A percentile compares a stretch with the other conserved stretches of the same genome.
Conservation (phyloP, 2,797 vertebrate genomes). For the Todus mexicanus region DNA sequence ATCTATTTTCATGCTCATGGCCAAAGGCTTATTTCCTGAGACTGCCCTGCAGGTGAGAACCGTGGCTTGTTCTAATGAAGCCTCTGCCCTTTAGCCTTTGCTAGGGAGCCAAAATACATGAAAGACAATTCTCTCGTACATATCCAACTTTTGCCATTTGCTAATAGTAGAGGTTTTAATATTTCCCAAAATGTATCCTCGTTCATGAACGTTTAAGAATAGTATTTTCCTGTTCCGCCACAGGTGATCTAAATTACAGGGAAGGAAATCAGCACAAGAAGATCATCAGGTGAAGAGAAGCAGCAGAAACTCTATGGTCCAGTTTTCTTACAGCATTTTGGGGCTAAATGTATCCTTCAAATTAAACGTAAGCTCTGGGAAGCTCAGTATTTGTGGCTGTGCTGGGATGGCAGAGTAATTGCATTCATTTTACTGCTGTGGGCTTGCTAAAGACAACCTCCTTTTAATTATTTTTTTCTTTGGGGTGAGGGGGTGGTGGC, state of each 20-base stretch:
- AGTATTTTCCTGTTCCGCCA: background rate
- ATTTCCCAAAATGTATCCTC: background rate
- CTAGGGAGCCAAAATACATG: background rate
- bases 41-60: background rate
- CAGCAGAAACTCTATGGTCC: background rate
- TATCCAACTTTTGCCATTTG: background rate
- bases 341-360: background rate
- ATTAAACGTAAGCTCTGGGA: background rate
- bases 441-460: background rate
- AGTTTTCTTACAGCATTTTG: background rate
- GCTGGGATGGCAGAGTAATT: background rate
- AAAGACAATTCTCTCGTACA: background rate
- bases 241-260: background rate
- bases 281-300: background rate
- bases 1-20: background rate
- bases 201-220: background rate
- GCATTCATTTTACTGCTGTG: background rate
- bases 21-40: background rate
- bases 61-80: background rate
- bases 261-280: background rate
- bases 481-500: background rate
- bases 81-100: background rate
- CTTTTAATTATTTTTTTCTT: background rate
- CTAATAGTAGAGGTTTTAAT: background rate
- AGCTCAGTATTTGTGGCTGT: background rate